Conservation (phyloP, 2,888 invertebrate species). For the Calameuta pallipes region DNA sequence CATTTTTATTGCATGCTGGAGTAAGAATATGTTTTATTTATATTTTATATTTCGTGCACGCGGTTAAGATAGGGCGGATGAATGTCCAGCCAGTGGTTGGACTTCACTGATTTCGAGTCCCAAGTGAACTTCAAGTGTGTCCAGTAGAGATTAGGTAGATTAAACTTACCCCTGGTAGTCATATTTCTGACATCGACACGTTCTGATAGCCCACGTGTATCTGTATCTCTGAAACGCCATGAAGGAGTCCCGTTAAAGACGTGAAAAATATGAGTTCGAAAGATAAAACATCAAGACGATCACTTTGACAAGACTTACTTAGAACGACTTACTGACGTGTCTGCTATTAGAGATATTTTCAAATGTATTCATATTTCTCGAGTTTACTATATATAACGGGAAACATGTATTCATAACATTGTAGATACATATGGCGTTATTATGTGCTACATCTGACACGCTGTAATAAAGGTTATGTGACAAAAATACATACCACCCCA, state of each 20-base stretch:
- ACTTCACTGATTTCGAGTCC: conserved; percentile 44
- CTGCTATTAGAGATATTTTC: neutral
- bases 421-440: neutral
- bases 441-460: neutral
- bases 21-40: conserved; percentile 65
- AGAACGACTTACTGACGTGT: neutral
- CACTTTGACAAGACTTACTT: neutral
- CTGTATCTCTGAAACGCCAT: neutral
- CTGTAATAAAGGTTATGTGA: neutral
- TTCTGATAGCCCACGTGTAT: neutral
- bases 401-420: neutral
- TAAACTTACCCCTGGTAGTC: neutral
- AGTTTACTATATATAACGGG: neutral
- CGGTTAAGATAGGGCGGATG: conserved; percentile 42
- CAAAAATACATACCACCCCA: neutral
- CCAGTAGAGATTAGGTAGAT: neutral
- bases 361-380: neutral
- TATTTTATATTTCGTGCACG: conserved; percentile 63
- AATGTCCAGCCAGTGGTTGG: conserved; percentile 32
- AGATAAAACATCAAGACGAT: neutral
- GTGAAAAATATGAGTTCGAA: neutral
- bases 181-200: neutral
- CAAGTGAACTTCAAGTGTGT: conserved; percentile 13
- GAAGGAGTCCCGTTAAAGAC: neutral
- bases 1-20: conserved; percentile 59